Percentiles rank a stretch among this genome's conserved stretches.
These are phyloP conservation scores for Drosophila nasuta DNA, from an alignment of 1,140 invertebrate genomes.

Conservation along the genomic window DNA sequence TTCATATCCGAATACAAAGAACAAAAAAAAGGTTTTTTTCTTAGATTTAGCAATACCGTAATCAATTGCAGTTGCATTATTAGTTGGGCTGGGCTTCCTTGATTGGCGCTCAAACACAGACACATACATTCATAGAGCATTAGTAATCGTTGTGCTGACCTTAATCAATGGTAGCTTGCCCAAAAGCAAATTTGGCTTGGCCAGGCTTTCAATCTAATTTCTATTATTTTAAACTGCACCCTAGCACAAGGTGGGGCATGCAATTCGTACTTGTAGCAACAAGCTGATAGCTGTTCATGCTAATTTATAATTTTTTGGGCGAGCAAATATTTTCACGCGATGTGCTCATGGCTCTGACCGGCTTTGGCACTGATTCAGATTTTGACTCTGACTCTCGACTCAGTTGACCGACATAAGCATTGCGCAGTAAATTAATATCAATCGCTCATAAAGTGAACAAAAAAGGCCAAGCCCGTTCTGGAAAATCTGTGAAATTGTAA, in stretches of 20 bases:
- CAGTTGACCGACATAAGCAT: slow-evolving; percentile 8
- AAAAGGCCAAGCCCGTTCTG: slow-evolving; percentile 34
- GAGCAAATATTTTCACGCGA: slow-evolving; percentile 52
- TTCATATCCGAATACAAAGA: too few relatives aligned
- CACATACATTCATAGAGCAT: neutral
- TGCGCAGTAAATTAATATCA: slow-evolving; percentile 51
- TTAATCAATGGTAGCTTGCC: slow-evolving; percentile 42
- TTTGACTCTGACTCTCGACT: neutral
- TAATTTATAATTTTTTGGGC: slow-evolving; percentile 41
- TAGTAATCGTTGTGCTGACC: slow-evolving; percentile 37
- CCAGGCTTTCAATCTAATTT: slow-evolving; percentile 53
- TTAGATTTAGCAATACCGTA: neutral
- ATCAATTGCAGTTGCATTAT: neutral
- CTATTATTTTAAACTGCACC: slow-evolving; percentile 51
- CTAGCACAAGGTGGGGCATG: slow-evolving; percentile 36
- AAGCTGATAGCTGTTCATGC: slow-evolving; percentile 50
- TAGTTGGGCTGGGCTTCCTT: slow-evolving; percentile 27
- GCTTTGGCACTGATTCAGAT: neutral
- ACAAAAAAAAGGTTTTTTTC: too few relatives aligned
- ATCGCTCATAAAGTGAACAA: slow-evolving; percentile 31
- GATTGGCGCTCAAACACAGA: neutral
- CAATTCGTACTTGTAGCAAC: slow-evolving; percentile 29
- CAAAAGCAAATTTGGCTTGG: slow-evolving; percentile 15
- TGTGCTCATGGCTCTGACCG: slow-evolving; percentile 18
- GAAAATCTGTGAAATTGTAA: slow-evolving; percentile 45